Base-by-base conservation (phyloP, 2,113 vertebrate species). In the Coturnix japonica region DNA sequence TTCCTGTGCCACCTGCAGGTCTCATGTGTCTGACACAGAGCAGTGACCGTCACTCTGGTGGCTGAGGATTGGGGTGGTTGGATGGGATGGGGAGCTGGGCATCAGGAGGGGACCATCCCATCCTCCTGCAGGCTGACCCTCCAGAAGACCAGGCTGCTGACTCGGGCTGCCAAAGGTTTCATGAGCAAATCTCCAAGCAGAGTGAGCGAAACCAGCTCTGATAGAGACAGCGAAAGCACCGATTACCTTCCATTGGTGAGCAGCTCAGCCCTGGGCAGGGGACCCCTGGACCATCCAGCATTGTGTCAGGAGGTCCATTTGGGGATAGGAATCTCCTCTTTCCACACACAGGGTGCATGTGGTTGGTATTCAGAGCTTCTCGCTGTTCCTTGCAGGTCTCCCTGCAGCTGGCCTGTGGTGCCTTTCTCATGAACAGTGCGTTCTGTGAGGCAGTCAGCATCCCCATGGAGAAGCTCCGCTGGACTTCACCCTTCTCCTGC, bases 381-480 rank as follows among this genome's bases (percentile, higher is more conserved):
- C 54, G 0, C 77, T 2, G 3, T 46, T 54, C 80, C 41, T 54
- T 56, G 56, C 97, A 99, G 99, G 98, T 98, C 15, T 98, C 98
- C 75, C 97, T 99, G 93, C 99, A 99, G 98, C 95, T 99, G 96
- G 99, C 99, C 15, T 98, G 98, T 0, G 99, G 99, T 37, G 98
- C 98, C 19, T 99, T 99, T 49, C 94, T 98, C 47, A 91, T 99
- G 80, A 98, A 98, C 75, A 61, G 91, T 1, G 98, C 98, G 65
- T 98, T 99, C 95, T 99, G 98, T 0, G 81, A 98, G 0, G 98
- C 98, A 46, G 92, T 98, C 57, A 97, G 81, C 18, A 98, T 99
- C 87, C 99, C 99, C 88, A 98, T 99, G 98, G 98, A 99, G 95
- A 99, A 99, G 94, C 97, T 99, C 26, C 99, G 98, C 96, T 98